Conservation (phyloP, 1,140 invertebrate genomes). For the Hylyphantes graminicola region DNA sequence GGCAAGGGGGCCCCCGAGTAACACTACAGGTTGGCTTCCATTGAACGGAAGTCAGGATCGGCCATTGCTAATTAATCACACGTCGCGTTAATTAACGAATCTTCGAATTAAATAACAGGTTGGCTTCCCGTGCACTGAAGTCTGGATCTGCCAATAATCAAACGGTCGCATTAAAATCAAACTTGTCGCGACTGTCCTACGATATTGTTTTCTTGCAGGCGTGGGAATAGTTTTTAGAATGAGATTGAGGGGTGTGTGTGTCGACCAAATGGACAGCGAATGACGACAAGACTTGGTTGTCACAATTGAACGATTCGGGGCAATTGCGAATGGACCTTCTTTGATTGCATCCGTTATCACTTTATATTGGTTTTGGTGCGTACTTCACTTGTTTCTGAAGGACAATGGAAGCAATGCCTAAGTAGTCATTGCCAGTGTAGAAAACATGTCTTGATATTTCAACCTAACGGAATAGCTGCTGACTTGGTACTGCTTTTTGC, state of each 20-base stretch:
- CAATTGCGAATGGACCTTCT: slow-evolving; percentile 12
- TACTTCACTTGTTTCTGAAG: slow-evolving; percentile 6
- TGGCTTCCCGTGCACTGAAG: no score
- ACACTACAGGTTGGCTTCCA: no score
- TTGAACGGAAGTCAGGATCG: no score
- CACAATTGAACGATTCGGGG: slow-evolving; percentile 6
- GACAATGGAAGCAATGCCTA: slow-evolving; percentile 3
- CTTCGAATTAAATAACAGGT: no score
- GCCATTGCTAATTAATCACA: no score
- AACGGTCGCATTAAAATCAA: not conserved
- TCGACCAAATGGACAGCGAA: not conserved
- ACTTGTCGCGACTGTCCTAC: no score
- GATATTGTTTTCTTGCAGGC: no score
- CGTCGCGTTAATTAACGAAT: no score
- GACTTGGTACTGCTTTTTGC: not conserved
- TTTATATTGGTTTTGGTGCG: slow-evolving; percentile 1
- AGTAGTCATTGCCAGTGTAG: no score
- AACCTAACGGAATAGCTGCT: not conserved
- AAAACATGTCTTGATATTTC: not conserved
- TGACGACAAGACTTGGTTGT: not conserved
- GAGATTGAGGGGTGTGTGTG: not conserved
- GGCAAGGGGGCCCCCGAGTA: no score
- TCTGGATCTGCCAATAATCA: no score
- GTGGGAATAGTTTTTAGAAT: no score
- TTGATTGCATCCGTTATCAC: slow-evolving; percentile 10